Base-by-base conservation (phyloP, 1,140 invertebrate genomes). In the Drosophila tristis region DNA sequence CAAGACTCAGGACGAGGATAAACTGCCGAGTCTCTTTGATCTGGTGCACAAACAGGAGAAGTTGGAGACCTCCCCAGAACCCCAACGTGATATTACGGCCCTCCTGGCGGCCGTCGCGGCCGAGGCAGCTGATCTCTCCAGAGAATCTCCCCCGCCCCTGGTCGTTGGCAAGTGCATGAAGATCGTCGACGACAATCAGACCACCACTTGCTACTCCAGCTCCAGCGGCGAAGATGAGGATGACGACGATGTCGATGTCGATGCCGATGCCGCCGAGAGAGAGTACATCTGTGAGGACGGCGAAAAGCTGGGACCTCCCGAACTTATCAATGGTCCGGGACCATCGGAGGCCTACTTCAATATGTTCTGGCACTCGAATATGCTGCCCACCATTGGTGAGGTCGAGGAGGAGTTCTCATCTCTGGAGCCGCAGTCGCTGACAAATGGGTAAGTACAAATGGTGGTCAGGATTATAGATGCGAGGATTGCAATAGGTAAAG, bases 351-450 rank as follows among this genome's bases (percentile, higher is more conserved):
- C 90, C 0, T 92, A 92, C 56, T 92, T 92, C 61, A 92, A 92
- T 53, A 78, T 90, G 53, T 91, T 91, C 62, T 92, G 91, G 91
- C 91, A 89, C 57, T 89, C 91, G 13, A 92, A 91, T 74, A 90
- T 93, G 89, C 75, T 95, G 53, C 94, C 95, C 25, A 95, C 95
- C 42, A 95, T 95, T 73, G 94, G 95, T 0, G 95, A 95, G 90
- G 93, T 94, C 35, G 95, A 95, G 79, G 95, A 95, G 90, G 94
- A 94, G 67, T 86, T 90, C 56, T 92, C 91, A 26, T 92, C 91
- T 0, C 61, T 92, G 55, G 91, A 92, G 31, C 77, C 78, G 5
- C 91, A 91, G 48, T 91, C 91, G 5, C 26, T 92, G 39, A 74
- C 82, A 13, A 91, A 89, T 76, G 91, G 91, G 91, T 92, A 31